Evolutionary conservation across 2,888 invertebrate species (phyloP), one percentile per base, ranked within the genome.

Genomic region (Mystacides longicornis): DNA sequence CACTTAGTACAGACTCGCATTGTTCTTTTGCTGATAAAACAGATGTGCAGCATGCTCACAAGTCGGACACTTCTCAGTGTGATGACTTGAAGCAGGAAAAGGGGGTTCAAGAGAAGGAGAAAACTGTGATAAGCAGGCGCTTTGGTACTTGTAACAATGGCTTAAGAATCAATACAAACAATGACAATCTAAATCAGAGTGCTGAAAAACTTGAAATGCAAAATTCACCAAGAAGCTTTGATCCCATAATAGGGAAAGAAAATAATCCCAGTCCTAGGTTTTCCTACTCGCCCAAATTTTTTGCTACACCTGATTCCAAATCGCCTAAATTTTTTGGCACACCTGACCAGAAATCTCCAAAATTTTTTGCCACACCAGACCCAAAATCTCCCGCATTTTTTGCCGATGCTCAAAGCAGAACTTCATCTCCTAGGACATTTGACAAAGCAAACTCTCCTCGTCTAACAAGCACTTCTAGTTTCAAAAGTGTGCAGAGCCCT

Each of bases 221-320:
- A 58, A 74, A 72, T 49, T 75, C 75, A 0, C 76, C 76, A 0
- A 65, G 72, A 49, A 65, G 73, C 1, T 23, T 73, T 3, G 76
- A 75, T 60, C 73, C 74, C 52, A 70, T 71, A 60, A 72, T 74
- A 0, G 73, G 75, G 0, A 76, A 75, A 60, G 75, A 75, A 52
- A 75, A 73, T 50, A 71, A 73, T 0, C 65, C 71, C 0, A 69
- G 65, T 2, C 67, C 73, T 0, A 74, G 75, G 61, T 77, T 77
- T 53, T 74, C 76, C 62, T 77, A 75, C 60, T 77, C 77, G 0
- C 76, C 77, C 0, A 75, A 71, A 63, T 66, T 73, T 37, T 60
- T 57, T 19, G 52, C 55, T 5, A 47, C 60, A 11, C 50, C 56
- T 7, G 58, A 58, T 31, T 55, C 52, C 9, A 59, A 60, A 22